phyloP scores from a whole-genome alignment of 2,888 invertebrate genomes.

The Congeria kusceri region DNA sequence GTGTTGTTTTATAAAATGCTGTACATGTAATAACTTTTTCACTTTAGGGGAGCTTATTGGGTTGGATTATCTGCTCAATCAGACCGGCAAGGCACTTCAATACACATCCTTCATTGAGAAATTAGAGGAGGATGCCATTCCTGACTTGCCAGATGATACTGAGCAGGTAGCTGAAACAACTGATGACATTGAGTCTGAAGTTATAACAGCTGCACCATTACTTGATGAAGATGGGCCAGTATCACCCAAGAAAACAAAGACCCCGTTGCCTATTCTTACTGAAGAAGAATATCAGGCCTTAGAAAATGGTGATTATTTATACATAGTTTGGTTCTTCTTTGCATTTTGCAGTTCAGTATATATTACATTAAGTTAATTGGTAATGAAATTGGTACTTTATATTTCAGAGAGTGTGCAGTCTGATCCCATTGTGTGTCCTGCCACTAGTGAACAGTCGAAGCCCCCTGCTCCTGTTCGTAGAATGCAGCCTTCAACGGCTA shows the following conservation, averaged over 20 bases:
- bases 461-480: too few relatives aligned
- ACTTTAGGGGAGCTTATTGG: conserved; percentile 24
- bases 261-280: not conserved
- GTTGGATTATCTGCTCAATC: conserved; percentile 19
- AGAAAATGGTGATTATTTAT: too few relatives aligned
- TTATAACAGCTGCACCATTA: not conserved
- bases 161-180: not conserved
- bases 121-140: not conserved
- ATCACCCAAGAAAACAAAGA: not conserved
- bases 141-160: not conserved
- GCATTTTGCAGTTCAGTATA: too few relatives aligned
- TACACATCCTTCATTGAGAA: not conserved
- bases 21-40: too few relatives aligned
- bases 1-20: conserved; percentile 58
- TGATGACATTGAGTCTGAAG: not conserved
- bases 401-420: too few relatives aligned
- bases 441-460: too few relatives aligned
- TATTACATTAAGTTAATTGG: too few relatives aligned
- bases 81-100: conserved; percentile 28
- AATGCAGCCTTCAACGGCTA: too few relatives aligned
- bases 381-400: too few relatives aligned
- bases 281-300: not conserved
- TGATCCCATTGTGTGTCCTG: too few relatives aligned
- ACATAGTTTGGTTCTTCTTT: too few relatives aligned
- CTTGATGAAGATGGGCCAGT: not conserved